Percentiles rank a stretch among this genome's conserved stretches.
Conservation (phyloP, 1,140 invertebrate genomes). For the Bombus sibiricus region DNA sequence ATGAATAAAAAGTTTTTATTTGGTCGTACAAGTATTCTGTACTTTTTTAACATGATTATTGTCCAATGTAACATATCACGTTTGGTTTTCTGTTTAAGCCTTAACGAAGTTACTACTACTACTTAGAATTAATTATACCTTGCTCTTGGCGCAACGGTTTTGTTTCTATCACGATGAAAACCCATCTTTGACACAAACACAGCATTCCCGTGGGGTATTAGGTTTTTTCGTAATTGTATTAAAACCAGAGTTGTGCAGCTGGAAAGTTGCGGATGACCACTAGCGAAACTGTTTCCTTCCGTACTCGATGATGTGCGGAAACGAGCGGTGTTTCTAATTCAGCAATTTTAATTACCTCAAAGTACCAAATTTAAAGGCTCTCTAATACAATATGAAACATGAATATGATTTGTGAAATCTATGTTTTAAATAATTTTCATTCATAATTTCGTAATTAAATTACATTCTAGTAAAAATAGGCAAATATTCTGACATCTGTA, state of each 20-base stretch:
- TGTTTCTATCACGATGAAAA: constrained; percentile 38
- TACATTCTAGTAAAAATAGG: too few species aligned
- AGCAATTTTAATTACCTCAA: background rate
- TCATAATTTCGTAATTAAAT: too few species aligned
- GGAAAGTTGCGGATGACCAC: constrained; percentile 64
- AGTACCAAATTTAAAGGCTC: background rate
- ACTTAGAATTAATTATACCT: constrained; percentile 34
- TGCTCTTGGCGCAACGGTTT: constrained; percentile 35
- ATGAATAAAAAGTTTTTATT: too few species aligned
- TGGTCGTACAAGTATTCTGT: too few species aligned
- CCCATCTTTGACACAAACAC: constrained; percentile 54
- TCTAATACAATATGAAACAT: background rate
- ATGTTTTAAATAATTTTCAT: too few species aligned
- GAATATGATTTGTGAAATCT: background rate
- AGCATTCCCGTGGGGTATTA: constrained; percentile 63
- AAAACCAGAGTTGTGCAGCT: constrained; percentile 60
- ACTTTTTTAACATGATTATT: background rate
- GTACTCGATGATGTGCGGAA: constrained; percentile 53
- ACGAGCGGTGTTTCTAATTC: background rate
- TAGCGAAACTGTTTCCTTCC: constrained; percentile 48
- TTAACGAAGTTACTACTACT: constrained; percentile 6
- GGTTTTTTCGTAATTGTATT: constrained; percentile 69
- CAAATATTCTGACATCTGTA: too few species aligned
- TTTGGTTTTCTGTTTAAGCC: background rate
- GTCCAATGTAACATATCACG: background rate